A percentile compares a stretch with the other conserved stretches of the same genome.
Conservation (phyloP, 2,888 invertebrate species). For the Melinaea marsaeus region DNA sequence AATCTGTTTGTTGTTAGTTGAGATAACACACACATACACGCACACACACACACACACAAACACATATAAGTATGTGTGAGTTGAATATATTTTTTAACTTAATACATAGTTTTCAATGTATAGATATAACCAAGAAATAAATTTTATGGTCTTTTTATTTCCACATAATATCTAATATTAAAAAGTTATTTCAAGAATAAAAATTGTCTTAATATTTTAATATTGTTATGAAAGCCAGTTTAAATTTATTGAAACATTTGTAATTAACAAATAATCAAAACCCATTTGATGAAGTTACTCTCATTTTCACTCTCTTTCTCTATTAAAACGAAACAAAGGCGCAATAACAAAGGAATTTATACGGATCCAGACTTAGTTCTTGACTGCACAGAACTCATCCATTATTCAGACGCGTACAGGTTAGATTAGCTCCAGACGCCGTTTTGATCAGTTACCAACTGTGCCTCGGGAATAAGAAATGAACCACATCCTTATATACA, state of each 20-base stretch:
- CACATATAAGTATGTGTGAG: no score
- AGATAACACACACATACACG: not conserved
- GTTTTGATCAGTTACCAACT: conserved; percentile 26
- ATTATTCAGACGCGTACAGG: conserved; percentile 30
- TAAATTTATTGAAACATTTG: not conserved
- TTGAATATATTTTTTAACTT: no score
- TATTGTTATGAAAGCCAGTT: not conserved
- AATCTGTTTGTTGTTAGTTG: not conserved
- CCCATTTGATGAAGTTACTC: not conserved
- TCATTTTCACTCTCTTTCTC: not conserved
- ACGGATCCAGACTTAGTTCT: conserved; percentile 17
- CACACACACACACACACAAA: no score
- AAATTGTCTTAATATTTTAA: no score
- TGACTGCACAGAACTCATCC: conserved; percentile 24
- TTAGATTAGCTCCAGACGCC: conserved; percentile 26
- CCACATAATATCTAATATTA: no score
- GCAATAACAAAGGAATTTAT: conserved; percentile 13
- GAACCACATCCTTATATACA: not conserved
- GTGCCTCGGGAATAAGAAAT: not conserved
- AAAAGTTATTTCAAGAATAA: no score
- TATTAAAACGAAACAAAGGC: conserved; percentile 3
- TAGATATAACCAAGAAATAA: no score
- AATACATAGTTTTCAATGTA: no score
- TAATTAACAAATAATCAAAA: not conserved
- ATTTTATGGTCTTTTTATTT: no score